A percentile compares a stretch with the other conserved stretches of the same genome.
These are phyloP conservation scores for Tetranychus piercei DNA, from an alignment of 2,888 invertebrate genomes.

Conservation along the genomic window DNA sequence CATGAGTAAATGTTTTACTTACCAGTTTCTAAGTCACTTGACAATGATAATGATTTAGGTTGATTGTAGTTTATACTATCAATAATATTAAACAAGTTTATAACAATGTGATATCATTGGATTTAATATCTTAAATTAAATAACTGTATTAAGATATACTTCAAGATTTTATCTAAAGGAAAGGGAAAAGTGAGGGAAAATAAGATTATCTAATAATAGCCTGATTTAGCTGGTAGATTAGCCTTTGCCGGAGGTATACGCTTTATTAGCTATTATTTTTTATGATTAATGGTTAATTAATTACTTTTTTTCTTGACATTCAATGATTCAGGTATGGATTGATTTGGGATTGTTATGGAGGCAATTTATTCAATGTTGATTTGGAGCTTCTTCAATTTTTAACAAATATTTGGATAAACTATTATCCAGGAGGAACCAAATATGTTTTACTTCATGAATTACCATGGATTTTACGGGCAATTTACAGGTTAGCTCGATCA, in stretches of 20 bases:
- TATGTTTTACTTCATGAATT: slow-evolving; percentile 9
- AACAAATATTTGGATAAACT: background rate
- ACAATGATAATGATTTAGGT: background rate
- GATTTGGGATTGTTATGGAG: slow-evolving; percentile 12
- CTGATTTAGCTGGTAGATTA: no score
- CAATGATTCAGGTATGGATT: background rate
- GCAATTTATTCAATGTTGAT: slow-evolving; percentile 10
- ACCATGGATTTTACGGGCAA: background rate
- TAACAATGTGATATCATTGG: no score
- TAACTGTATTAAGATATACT: no score
- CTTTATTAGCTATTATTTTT: no score
- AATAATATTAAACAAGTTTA: no score
- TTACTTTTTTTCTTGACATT: background rate
- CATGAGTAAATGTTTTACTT: background rate
- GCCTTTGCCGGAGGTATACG: no score
- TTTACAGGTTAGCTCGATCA: background rate
- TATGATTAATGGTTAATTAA: background rate
- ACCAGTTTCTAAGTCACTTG: background rate
- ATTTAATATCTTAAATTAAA: no score
- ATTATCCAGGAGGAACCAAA: slow-evolving; percentile 7
- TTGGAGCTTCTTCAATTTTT: slow-evolving; percentile 2
- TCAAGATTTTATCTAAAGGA: no score
- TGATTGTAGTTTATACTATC: background rate
- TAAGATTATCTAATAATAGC: no score
- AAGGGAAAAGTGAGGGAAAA: no score